phyloP scores from a whole-genome alignment of 2,113 vertebrate species.

The Oreochromis aureus region DNA sequence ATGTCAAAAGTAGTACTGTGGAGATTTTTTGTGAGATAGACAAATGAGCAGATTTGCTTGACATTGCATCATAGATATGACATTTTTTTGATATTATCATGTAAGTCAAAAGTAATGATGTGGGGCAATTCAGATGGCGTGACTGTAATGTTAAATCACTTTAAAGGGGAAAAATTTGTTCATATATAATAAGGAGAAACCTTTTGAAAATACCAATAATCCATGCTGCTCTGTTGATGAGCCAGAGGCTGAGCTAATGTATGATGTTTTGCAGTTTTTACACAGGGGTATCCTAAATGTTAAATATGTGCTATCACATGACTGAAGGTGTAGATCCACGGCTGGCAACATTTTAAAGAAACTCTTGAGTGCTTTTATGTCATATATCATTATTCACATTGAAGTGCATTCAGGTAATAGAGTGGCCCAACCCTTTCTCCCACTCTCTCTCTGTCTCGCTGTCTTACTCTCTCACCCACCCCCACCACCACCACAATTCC shows the following conservation, averaged over 20 bases:
- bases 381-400: slow-evolving; percentile 86
- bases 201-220: background rate
- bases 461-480: background rate
- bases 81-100: slow-evolving; percentile 47
- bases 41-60: slow-evolving; percentile 66
- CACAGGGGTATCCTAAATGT: slow-evolving; percentile 1
- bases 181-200: background rate
- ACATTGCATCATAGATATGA: slow-evolving; percentile 60
- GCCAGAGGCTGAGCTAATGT: background rate
- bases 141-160: slow-evolving; percentile 16
- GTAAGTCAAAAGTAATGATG: slow-evolving; percentile 31
- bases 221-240: background rate
- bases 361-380: slow-evolving; percentile 84
- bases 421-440: slow-evolving; percentile 74
- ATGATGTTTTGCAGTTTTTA: background rate
- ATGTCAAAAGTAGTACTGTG: slow-evolving; percentile 46
- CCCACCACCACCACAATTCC: slow-evolving; percentile 18
- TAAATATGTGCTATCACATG: slow-evolving; percentile 60
- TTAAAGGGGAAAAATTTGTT: background rate
- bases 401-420: slow-evolving; percentile 83
- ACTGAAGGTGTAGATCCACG: slow-evolving; percentile 68
- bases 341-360: slow-evolving; percentile 73
- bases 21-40: slow-evolving; percentile 48
- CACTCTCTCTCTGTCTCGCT: slow-evolving; percentile 15
- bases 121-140: background rate